A percentile compares a stretch with the other conserved stretches of the same genome.
Conservation (phyloP, 2,888 invertebrate species). For the Idaea dimidiata region DNA sequence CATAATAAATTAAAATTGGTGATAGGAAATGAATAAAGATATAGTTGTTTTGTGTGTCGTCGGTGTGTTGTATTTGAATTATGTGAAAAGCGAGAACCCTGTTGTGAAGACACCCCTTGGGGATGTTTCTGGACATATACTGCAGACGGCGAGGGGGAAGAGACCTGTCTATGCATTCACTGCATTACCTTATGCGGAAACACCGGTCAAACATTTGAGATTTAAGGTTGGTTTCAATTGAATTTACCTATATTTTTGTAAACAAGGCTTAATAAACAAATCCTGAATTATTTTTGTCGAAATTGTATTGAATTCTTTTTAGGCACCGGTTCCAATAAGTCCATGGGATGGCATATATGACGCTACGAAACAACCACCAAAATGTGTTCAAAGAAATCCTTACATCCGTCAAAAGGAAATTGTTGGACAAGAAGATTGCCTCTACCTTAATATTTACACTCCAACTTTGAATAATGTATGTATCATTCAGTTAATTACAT, state of each 20-base stretch:
- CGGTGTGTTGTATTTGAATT: slow-evolving; percentile 22
- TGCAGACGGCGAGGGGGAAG: slow-evolving; percentile 79
- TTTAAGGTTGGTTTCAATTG: slow-evolving; percentile 76
- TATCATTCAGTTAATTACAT: slow-evolving; percentile 12
- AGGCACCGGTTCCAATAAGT: slow-evolving; percentile 83
- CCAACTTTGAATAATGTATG: slow-evolving; percentile 63
- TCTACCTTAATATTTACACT: slow-evolving; percentile 87
- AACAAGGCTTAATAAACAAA: not conserved
- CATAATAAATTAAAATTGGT: slow-evolving; percentile 37
- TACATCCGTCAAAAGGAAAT: slow-evolving; percentile 83
- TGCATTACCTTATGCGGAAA: slow-evolving; percentile 83
- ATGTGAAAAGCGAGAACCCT: slow-evolving; percentile 40
- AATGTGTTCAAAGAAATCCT: slow-evolving; percentile 89
- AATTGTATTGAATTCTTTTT: slow-evolving; percentile 20
- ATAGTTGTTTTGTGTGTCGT: slow-evolving; percentile 19
- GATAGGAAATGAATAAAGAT: slow-evolving; percentile 16
- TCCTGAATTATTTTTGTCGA: too few relatives aligned
- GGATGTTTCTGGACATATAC: slow-evolving; percentile 74
- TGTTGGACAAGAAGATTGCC: slow-evolving; percentile 90
- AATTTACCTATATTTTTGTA: not conserved
- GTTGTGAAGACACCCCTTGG: slow-evolving; percentile 69
- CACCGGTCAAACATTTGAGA: slow-evolving; percentile 82
- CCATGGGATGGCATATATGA: slow-evolving; percentile 83
- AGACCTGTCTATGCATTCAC: slow-evolving; percentile 82
- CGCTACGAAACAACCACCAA: slow-evolving; percentile 83